Evolutionary conservation across 2,888 invertebrate genomes (phyloP).

Genomic region (Lomographa bimaculata): DNA sequence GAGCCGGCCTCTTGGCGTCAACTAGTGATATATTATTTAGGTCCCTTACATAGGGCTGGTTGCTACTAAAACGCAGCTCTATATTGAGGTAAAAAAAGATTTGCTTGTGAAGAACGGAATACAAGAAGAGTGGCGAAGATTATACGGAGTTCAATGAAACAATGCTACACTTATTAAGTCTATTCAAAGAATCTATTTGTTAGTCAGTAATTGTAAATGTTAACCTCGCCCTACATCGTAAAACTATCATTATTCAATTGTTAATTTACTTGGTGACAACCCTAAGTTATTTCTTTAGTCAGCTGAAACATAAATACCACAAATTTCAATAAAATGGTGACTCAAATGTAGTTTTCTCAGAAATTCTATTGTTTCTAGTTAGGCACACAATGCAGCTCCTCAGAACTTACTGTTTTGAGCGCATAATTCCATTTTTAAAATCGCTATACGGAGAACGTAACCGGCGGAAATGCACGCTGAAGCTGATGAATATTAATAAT

Average conservation of each 20-base stretch:
- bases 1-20: conserved; percentile 31
- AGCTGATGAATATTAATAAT: conserved; percentile 21
- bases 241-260: too few species aligned
- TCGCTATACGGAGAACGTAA: conserved; percentile 7
- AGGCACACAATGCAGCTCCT: conserved; percentile 5
- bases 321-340: conserved; percentile 11
- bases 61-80: not conserved
- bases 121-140: too few species aligned
- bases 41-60: conserved; percentile 19
- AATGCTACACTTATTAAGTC: too few species aligned
- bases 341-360: conserved; percentile 10
- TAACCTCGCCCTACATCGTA: too few species aligned
- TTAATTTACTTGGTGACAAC: too few species aligned
- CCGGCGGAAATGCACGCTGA: conserved; percentile 17
- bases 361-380: conserved; percentile 14
- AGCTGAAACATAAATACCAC: conserved; percentile 3
- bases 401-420: conserved; percentile 5
- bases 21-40: conserved; percentile 29
- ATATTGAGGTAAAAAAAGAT: too few species aligned
- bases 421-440: conserved; percentile 16
- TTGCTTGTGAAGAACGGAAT: too few species aligned
- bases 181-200: too few species aligned
- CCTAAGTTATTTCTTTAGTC: not conserved
- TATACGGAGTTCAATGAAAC: too few species aligned
- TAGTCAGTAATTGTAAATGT: too few species aligned